Base-by-base conservation (phyloP, 1,140 invertebrate species). In the Drosophila ercepeae region DNA sequence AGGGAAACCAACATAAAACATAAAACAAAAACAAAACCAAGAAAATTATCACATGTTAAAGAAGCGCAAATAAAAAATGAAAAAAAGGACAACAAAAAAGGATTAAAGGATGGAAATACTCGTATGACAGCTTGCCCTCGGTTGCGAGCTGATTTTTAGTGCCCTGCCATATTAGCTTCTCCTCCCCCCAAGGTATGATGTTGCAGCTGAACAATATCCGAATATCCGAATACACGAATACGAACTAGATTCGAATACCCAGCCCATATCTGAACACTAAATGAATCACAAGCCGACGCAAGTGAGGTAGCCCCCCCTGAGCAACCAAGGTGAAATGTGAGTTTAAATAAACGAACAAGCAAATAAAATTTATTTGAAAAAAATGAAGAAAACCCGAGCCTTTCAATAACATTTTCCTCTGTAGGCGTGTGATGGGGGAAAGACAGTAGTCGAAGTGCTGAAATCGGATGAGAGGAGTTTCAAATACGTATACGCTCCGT, bases 291-390 rank as follows among this genome's bases (percentile, higher is more conserved):
- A 42, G 49, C 44, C 14, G 51, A 68, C 29, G 18, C 53, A 34
- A 58, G 39, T 9, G 29, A 59, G 36, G 27, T 18, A 49, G 70
- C 41, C 46, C 41, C 58, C n/a, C n/a, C 82, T 69, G 46, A 65
- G 75, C 79, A 78, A 78, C 75, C 72, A 84, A 83, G 78, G 78
- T 84, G 78, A 84, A 84, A 83, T 52, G 50, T 67, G 52, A 83
- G 36, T 39, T 67, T 32, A 46, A 63, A 42, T 50, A 65, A 63
- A 42, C 53, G 23, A 60, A 57, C 36, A 57, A 52, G 44, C 29
- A 51, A 32, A 51, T 60, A 34, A 57, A 64, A 65, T 36, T 55
- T 53, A 81, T 67, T 67, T 65, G 45, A 81, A 54, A 60, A 55
- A 64, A 55, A 60, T 21, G 55, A 64, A 23, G 18, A 53, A 60